phyloP scores from a whole-genome alignment of 2,888 invertebrate genomes.

The Chalcosyrphus nemorum region DNA sequence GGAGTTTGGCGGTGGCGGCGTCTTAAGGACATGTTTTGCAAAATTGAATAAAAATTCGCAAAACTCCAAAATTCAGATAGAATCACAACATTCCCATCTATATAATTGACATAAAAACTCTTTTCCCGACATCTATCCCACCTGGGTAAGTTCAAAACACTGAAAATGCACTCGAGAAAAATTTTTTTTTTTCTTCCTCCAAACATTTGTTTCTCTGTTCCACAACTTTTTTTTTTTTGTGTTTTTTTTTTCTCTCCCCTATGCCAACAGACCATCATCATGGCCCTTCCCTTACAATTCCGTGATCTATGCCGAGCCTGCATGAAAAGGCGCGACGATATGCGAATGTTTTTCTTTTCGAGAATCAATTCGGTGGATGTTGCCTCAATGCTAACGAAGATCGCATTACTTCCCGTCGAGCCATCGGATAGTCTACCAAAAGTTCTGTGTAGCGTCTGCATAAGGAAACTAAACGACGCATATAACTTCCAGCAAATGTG shows the following conservation, averaged over 20 bases:
- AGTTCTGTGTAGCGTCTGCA: constrained; percentile 65
- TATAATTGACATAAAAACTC: not conserved
- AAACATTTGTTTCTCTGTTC: constrained; percentile 54
- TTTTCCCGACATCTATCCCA: constrained; percentile 20
- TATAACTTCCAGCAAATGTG: constrained; percentile 69
- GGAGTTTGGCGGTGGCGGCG: constrained; percentile 67
- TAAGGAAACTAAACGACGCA: constrained; percentile 65
- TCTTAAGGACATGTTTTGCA: constrained; percentile 71
- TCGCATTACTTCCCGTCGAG: constrained; percentile 64
- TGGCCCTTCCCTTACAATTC: constrained; percentile 69
- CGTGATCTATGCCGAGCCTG: constrained; percentile 67
- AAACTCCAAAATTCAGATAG: constrained; percentile 31
- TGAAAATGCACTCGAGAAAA: constrained; percentile 15
- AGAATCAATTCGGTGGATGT: constrained; percentile 65
- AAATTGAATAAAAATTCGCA: constrained; percentile 48
- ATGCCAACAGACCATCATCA: constrained; percentile 45
- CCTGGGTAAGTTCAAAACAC: constrained; percentile 40
- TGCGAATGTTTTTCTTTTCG: constrained; percentile 71
- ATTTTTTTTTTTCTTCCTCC: constrained; percentile 14
- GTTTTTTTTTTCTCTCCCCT: constrained; percentile 45
- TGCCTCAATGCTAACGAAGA: constrained; percentile 68
- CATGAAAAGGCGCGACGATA: constrained; percentile 72
- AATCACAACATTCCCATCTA: not conserved
- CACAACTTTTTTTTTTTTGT: constrained; percentile 27
- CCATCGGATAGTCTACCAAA: constrained; percentile 68